phyloP scores from a whole-genome alignment of 2,888 invertebrate species.

The Spatulosminthurus flaviceps region DNA sequence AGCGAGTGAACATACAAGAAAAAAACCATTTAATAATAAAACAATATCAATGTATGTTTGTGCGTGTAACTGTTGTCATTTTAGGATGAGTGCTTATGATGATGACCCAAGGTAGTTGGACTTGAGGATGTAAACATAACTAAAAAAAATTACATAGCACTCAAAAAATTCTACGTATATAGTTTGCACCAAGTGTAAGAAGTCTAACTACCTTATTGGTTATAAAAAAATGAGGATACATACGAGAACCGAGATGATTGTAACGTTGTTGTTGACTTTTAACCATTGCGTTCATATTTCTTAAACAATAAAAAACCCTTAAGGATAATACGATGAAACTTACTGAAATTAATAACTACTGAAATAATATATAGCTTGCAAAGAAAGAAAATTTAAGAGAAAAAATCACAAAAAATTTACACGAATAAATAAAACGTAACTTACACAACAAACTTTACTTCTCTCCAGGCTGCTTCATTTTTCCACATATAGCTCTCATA shows the following conservation, averaged over 20 bases:
- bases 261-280: slow-evolving; percentile 23
- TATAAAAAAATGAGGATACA: not conserved
- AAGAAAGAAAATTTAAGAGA: slow-evolving; percentile 2
- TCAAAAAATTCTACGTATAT: not conserved
- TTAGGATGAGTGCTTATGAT: slow-evolving; percentile 7
- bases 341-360: slow-evolving; percentile 30
- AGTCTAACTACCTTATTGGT: slow-evolving; percentile 28
- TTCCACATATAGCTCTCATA: not conserved
- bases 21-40: slow-evolving; percentile 20
- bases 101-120: slow-evolving; percentile 28
- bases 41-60: slow-evolving; percentile 39
- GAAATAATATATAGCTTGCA: slow-evolving; percentile 10
- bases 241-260: slow-evolving; percentile 13
- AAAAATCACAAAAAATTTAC: slow-evolving; percentile 16
- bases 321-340: slow-evolving; percentile 25
- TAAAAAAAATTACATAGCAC: slow-evolving; percentile 24
- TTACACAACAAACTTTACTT: not conserved
- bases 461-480: not conserved
- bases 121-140: slow-evolving; percentile 22
- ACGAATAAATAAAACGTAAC: slow-evolving; percentile 20
- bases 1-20: slow-evolving; percentile 12
- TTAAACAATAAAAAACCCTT: slow-evolving; percentile 23
- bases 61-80: slow-evolving; percentile 22
- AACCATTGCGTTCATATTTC: slow-evolving; percentile 20
- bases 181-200: slow-evolving; percentile 18